Percentiles rank a stretch among this genome's conserved stretches.
These are phyloP conservation scores for Thelaira solivaga DNA, from an alignment of 2,888 invertebrate genomes.

Conservation along the genomic window DNA sequence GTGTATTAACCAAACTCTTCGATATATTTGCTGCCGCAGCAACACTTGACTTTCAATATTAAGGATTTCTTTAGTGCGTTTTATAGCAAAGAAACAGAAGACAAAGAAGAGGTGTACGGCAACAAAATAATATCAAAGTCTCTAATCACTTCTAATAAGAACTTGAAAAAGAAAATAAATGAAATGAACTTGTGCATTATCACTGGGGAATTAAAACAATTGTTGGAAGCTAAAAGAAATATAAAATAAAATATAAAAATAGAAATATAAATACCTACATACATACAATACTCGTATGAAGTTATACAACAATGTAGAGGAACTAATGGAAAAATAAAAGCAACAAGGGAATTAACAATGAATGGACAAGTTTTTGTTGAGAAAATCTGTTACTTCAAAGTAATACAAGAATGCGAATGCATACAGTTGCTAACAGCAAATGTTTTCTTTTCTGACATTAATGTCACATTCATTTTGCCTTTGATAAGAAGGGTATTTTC, in stretches of 20 bases:
- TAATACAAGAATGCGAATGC: not conserved
- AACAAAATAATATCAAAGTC: conserved; percentile 62
- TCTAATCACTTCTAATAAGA: conserved; percentile 76
- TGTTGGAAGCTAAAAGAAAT: conserved; percentile 43
- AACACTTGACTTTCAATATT: conserved; percentile 35
- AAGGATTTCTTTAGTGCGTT: conserved; percentile 34
- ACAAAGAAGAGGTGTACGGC: not conserved
- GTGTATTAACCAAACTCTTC: conserved; percentile 3
- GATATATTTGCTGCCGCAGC: conserved; percentile 12
- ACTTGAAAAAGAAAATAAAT: conserved; percentile 73
- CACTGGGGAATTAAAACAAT: conserved; percentile 69
- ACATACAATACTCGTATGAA: no score
- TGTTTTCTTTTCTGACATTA: not conserved
- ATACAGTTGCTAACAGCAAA: conserved; percentile 14
- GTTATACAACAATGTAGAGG: conserved; percentile 14
- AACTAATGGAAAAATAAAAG: conserved; percentile 15
- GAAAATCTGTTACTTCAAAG: conserved; percentile 13
- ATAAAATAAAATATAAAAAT: conserved; percentile 27
- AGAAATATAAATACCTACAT: no score
- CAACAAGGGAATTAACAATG: not conserved
- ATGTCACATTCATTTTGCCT: no score
- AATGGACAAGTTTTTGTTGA: conserved; percentile 21
- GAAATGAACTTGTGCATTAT: conserved; percentile 74
- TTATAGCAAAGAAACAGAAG: not conserved
- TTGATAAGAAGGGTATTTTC: no score